Conservation (phyloP, 2,797 vertebrate species). For the Hephaestus fuliginosus region DNA sequence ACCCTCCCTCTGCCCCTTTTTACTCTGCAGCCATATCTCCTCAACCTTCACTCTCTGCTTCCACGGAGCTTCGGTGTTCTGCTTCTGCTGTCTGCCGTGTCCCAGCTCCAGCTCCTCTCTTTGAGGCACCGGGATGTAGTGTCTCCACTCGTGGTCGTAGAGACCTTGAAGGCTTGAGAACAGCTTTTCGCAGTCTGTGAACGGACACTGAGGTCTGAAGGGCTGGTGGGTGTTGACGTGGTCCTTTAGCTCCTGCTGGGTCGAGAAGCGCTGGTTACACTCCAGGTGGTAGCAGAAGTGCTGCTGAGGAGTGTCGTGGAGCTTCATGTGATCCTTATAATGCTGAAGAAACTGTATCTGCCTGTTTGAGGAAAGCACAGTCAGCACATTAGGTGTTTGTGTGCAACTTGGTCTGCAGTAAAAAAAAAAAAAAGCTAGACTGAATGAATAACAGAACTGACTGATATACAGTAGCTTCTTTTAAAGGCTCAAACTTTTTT, state of each 20-base stretch:
- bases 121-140: constrained; percentile 85
- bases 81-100: constrained; percentile 23
- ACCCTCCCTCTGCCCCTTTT: constrained; percentile 56
- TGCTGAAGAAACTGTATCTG: constrained; percentile 88
- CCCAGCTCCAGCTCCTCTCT: constrained; percentile 62
- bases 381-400: too few species aligned
- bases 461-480: not conserved
- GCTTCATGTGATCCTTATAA: constrained; percentile 93
- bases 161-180: constrained; percentile 89
- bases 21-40: constrained; percentile 82
- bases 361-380: constrained; percentile 61
- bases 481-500: not conserved
- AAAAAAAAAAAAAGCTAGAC: too few species aligned
- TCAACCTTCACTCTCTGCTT: constrained; percentile 86
- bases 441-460: not conserved
- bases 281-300: constrained; percentile 93
- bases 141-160: constrained; percentile 93
- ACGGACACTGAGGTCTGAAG: constrained; percentile 91
- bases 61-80: constrained; percentile 77
- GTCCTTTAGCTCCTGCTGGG: constrained; percentile 87
- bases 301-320: constrained; percentile 88
- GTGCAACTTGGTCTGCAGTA: not conserved
- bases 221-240: constrained; percentile 88
- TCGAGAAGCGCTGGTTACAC: constrained; percentile 89
- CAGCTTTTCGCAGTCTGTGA: constrained; percentile 88